Evolutionary conservation across 2,888 invertebrate species (phyloP).

Genomic region (Nomada ferruginata): DNA sequence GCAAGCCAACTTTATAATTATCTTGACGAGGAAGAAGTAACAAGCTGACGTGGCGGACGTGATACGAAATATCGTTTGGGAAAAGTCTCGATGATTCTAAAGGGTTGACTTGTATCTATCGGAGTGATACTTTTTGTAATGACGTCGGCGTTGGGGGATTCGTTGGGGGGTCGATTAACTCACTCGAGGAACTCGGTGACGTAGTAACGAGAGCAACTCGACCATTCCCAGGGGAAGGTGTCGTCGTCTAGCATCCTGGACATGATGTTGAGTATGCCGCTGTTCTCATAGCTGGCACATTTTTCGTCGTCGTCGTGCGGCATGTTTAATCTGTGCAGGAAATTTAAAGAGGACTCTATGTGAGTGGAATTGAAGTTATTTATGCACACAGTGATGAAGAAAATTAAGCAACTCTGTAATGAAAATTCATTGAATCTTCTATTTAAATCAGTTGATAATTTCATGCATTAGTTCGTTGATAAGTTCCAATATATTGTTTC

Average conservation of each 20-base stretch:
- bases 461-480: no score
- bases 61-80: conserved; percentile 6
- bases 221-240: conserved; percentile 95
- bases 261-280: conserved; percentile 90
- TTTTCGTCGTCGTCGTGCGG: conserved; percentile 93
- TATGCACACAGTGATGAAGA: no score
- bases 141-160: conserved; percentile 27
- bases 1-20: background rate
- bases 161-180: conserved; percentile 81
- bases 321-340: conserved; percentile 88
- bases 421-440: no score
- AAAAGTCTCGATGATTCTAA: conserved; percentile 29
- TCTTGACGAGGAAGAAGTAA: conserved; percentile 40
- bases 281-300: conserved; percentile 87
- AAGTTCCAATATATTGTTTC: no score
- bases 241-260: conserved; percentile 92
- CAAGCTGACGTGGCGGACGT: conserved; percentile 34
- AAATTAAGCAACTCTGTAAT: no score
- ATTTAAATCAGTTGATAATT: no score
- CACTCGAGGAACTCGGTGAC: conserved; percentile 93
- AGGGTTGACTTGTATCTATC: conserved; percentile 24
- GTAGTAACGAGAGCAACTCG: conserved; percentile 91
- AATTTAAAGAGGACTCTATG: conserved; percentile 58
- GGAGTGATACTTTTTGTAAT: conserved; percentile 40
- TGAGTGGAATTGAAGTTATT: background rate